Percentiles rank a stretch among this genome's conserved stretches.
These are phyloP conservation scores for Cyprinodon tularosa DNA, from an alignment of 2,113 vertebrate genomes.

Conservation along the genomic window DNA sequence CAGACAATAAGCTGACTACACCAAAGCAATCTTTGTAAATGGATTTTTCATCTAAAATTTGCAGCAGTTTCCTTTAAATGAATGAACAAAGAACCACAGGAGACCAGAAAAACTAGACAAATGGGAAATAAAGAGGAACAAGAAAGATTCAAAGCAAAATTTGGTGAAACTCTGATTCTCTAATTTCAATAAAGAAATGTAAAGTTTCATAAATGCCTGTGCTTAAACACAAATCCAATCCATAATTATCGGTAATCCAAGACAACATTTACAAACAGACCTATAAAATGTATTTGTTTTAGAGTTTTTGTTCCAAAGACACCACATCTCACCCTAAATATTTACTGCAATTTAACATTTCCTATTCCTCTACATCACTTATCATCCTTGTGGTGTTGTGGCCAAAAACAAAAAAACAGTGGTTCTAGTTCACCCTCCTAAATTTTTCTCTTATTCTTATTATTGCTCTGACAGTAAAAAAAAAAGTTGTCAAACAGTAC, in stretches of 20 bases:
- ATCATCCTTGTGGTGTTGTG: too few species aligned
- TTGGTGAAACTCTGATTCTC: not conserved
- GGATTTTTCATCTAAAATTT: conserved; percentile 81
- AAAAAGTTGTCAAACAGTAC: too few species aligned
- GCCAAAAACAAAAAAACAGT: not conserved
- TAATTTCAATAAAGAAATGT: too few species aligned
- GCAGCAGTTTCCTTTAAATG: conserved; percentile 69
- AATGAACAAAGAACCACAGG: conserved; percentile 61
- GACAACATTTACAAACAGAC: not conserved
- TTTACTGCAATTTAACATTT: not conserved
- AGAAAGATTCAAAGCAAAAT: conserved; percentile 3
- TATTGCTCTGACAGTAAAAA: not conserved
- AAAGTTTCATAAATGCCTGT: conserved; percentile 37
- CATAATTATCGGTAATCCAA: conserved; percentile 3
- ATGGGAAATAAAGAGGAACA: not conserved
- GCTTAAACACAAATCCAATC: conserved; percentile 28
- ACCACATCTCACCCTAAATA: not conserved
- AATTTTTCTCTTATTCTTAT: not conserved
- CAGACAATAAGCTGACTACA: conserved; percentile 75
- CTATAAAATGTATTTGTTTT: not conserved
- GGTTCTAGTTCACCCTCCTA: not conserved
- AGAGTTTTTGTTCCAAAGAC: not conserved
- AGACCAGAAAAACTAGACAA: not conserved
- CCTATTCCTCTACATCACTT: not conserved
- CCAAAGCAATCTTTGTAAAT: conserved; percentile 76